Conservation (phyloP, 1,140 invertebrate species). For the Chymomyza costata region DNA sequence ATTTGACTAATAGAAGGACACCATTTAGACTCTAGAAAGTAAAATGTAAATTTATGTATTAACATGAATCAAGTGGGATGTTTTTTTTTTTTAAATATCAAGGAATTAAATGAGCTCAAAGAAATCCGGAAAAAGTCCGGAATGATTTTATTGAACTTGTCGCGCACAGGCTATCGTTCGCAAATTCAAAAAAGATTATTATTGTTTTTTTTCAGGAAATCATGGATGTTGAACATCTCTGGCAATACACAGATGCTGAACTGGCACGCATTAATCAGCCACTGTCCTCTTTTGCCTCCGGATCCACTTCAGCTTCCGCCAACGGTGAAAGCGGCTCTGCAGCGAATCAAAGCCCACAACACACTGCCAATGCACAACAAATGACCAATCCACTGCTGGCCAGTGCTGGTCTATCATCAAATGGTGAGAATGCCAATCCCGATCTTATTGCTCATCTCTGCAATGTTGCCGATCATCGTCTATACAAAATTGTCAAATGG, state of each 20-base stretch:
- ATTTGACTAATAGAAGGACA: background rate
- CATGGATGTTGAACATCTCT: slow-evolving; percentile 95
- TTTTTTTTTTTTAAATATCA: too few species aligned
- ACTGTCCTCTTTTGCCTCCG: slow-evolving; percentile 66
- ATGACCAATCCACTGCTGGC: slow-evolving; percentile 79
- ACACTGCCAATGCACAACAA: slow-evolving; percentile 73
- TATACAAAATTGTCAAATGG: slow-evolving; percentile 99
- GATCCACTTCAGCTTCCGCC: slow-evolving; percentile 45
- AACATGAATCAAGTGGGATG: too few species aligned
- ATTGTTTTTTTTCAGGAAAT: too few species aligned
- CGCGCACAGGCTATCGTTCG: too few species aligned
- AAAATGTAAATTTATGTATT: too few species aligned
- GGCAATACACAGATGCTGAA: slow-evolving; percentile 90
- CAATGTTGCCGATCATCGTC: slow-evolving; percentile 94
- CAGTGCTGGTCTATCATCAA: slow-evolving; percentile 78
- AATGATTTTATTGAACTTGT: too few species aligned
- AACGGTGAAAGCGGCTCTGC: slow-evolving; percentile 56
- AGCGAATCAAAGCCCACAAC: slow-evolving; percentile 28
- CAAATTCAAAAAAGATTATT: too few species aligned
- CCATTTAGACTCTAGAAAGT: too few species aligned
- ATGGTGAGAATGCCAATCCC: slow-evolving; percentile 82
- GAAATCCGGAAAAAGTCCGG: too few species aligned
- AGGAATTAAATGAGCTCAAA: too few species aligned
- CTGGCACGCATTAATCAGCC: slow-evolving; percentile 78
- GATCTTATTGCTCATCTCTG: slow-evolving; percentile 92